phyloP scores from a whole-genome alignment of 2,888 invertebrate species.

The Eupeodes latifasciatus region DNA sequence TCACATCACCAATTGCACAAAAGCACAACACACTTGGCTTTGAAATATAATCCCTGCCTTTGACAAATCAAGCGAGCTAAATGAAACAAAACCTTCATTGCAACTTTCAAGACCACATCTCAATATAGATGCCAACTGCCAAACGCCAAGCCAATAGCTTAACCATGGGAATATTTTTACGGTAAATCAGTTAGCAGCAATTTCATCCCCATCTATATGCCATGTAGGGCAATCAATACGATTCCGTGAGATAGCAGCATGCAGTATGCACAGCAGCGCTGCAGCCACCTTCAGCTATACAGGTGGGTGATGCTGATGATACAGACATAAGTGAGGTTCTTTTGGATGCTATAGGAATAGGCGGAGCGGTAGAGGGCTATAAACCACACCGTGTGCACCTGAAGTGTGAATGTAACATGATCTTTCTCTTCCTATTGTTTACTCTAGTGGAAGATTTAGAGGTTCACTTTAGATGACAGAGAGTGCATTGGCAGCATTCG shows the following conservation, averaged over 20 bases:
- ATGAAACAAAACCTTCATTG: conserved; percentile 45
- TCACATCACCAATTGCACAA: not conserved
- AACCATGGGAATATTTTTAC: conserved; percentile 66
- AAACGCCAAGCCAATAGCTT: not conserved
- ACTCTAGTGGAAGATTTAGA: conserved; percentile 64
- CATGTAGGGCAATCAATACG: conserved; percentile 62
- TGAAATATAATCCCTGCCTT: not conserved
- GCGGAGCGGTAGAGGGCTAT: not conserved
- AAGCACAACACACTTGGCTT: not conserved
- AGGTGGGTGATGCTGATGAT: conserved; percentile 46
- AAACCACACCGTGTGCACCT: conserved; percentile 53
- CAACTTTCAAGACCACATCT: conserved; percentile 17
- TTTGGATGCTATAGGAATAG: not conserved
- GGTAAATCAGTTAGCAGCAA: conserved; percentile 59
- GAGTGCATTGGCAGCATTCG: conserved; percentile 45
- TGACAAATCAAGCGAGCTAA: conserved; percentile 28
- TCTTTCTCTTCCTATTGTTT: conserved; percentile 68
- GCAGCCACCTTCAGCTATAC: conserved; percentile 9
- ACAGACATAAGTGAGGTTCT: conserved; percentile 22
- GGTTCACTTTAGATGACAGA: conserved; percentile 65
- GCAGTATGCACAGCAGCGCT: conserved; percentile 4
- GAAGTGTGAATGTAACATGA: conserved; percentile 74
- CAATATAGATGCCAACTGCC: conserved; percentile 44
- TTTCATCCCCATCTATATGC: conserved; percentile 51
- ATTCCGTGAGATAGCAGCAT: conserved; percentile 62